Evolutionary conservation across 2,113 vertebrate genomes (phyloP), one percentile per base, ranked within the genome.

Genomic region (Salvator merianae): DNA sequence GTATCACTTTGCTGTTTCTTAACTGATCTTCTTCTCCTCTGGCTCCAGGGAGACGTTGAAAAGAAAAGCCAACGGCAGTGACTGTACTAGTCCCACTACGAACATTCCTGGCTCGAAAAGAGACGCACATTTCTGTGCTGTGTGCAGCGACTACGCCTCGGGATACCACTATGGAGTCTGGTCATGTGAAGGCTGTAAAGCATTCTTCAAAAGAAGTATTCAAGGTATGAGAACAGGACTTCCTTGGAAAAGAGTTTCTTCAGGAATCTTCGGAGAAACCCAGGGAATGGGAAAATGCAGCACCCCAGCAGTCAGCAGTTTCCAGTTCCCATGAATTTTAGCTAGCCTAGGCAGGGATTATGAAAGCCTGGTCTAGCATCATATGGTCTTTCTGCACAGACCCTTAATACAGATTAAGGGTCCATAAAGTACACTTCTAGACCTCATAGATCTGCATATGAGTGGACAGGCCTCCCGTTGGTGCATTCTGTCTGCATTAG

Each of bases 141-240:
- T 99, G 84, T 99, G 99, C 94, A 97, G 97, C 10, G 99, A 99
- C 90, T 99, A 98, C 2, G 99, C 99, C n/a, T 99, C 99, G 0
- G 99, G 99, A n/a, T 99, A 99, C 92, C 99, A 99, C 95, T 99
- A 99, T 1, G 98, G 99, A 0, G 99, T 99, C 77, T 99, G 98
- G 98, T 99, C 99, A 0, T 99, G 99, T 65, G 99, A 99, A 94
- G 99, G 99, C 22, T 99, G 99, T 84, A 99, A 99, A 93, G 99
- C 99, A n/a, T 99, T 99, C 94, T 99, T 99, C 94, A 99, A 99
- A 95, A 98, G 99, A 92, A 99, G 99, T 93, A 99, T 99, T 93
- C 99, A 99, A 98, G 98, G 99, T 99, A 96, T 59, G 85, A 89
- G 43, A 38, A 76, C 18, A 47, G 40, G 36, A 28, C 14, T 43